Evolutionary conservation across 2,113 vertebrate species (phyloP).

Genomic region (Monopterus albus): DNA sequence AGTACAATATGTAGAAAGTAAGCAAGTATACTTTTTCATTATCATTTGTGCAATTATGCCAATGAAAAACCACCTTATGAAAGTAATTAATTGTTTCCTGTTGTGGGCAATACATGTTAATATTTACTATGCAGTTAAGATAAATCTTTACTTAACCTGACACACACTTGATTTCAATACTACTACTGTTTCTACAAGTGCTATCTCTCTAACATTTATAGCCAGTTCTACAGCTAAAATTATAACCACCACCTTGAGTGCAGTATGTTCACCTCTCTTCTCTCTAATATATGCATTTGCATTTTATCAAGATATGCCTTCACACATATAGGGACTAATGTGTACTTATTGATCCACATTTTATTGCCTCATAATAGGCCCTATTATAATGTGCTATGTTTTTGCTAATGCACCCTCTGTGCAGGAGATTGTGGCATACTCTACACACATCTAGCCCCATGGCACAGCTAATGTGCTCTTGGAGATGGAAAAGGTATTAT

Average conservation of each 20-base stretch:
- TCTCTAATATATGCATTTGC: background rate
- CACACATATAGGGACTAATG: conserved; percentile 1
- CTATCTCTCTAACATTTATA: no score
- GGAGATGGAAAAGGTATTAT: background rate
- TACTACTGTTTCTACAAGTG: background rate
- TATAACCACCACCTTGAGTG: background rate
- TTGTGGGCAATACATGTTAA: no score
- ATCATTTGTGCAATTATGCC: no score
- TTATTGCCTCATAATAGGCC: conserved; percentile 31
- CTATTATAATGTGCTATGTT: conserved; percentile 9
- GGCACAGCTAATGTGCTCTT: background rate
- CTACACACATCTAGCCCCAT: conserved; percentile 3
- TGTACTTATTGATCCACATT: conserved; percentile 40
- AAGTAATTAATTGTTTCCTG: no score
- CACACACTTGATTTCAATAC: background rate
- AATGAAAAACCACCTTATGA: no score
- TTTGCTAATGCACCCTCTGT: conserved; percentile 13
- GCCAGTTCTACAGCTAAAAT: background rate
- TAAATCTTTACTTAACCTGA: background rate
- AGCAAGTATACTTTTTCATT: no score
- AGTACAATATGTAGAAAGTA: no score
- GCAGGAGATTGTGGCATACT: background rate
- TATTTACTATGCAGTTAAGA: background rate
- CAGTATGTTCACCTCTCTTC: background rate
- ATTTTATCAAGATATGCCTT: conserved; percentile 12